Evolutionary conservation across 2,113 vertebrate species (phyloP).

Genomic region (Hemibagrus wyckioides): DNA sequence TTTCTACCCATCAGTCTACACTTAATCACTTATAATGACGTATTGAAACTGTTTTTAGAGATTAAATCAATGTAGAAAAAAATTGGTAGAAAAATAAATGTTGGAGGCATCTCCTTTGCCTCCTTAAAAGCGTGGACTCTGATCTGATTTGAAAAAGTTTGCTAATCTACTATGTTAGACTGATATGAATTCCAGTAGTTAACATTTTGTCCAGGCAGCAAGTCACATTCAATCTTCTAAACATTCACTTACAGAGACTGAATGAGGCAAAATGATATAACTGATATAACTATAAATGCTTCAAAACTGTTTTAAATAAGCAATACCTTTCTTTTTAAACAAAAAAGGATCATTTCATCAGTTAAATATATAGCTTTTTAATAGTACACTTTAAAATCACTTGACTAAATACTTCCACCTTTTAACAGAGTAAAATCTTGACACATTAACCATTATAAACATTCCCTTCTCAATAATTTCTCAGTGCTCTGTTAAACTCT

Average conservation of each 20-base stretch:
- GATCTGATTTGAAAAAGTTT: no score
- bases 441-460: neutral
- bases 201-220: neutral
- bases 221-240: neutral
- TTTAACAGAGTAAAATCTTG: neutral
- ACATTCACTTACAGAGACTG: neutral
- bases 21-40: no score
- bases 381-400: neutral
- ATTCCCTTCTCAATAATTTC: neutral
- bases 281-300: neutral
- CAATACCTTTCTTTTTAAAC: neutral
- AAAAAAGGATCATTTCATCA: neutral
- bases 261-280: neutral
- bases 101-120: no score
- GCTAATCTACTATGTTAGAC: no score
- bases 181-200: no score
- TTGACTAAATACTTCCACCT: neutral
- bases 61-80: neutral
- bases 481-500: neutral
- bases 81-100: no score
- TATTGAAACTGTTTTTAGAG: no score
- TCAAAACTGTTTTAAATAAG: neutral
- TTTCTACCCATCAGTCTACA: no score
- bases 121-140: no score
- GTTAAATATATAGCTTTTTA: neutral